These are phyloP conservation scores for Alethe castanea DNA, from an alignment of 2,113 vertebrate genomes.

Conservation along the genomic window DNA sequence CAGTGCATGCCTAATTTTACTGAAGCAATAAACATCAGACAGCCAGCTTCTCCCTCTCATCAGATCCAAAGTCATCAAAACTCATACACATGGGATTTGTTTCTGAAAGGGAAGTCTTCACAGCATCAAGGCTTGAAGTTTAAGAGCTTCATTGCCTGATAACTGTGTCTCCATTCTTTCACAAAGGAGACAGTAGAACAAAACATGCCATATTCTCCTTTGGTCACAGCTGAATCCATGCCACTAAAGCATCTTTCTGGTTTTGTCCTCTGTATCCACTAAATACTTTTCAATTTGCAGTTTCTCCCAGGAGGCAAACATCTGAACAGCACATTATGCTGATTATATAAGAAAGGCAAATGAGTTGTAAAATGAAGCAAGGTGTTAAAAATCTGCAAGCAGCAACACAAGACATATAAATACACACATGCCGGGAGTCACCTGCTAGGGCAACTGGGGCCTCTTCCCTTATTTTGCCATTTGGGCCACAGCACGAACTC, in stretches of 20 bases:
- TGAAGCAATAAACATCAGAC: slow-evolving; percentile 19
- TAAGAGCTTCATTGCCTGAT: neutral
- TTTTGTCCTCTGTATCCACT: neutral
- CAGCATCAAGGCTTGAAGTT: neutral
- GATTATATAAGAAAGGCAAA: neutral
- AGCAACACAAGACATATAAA: neutral
- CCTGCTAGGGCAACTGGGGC: neutral
- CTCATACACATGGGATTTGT: neutral
- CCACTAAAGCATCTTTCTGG: neutral
- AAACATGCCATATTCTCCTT: neutral
- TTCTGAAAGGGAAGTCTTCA: neutral
- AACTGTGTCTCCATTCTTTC: neutral
- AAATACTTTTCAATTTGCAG: neutral
- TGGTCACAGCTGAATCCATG: neutral
- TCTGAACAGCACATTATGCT: neutral
- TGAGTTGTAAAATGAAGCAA: neutral
- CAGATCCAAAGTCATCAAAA: neutral
- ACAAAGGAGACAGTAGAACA: neutral
- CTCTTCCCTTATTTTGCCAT: neutral
- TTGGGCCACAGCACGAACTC: neutral
- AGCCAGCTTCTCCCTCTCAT: neutral
- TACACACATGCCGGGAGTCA: neutral
- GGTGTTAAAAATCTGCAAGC: neutral
- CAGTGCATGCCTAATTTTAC: neutral
- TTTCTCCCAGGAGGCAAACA: neutral